phyloP scores from a whole-genome alignment of 2,797 vertebrate genomes.

The Staurois parvus region DNA sequence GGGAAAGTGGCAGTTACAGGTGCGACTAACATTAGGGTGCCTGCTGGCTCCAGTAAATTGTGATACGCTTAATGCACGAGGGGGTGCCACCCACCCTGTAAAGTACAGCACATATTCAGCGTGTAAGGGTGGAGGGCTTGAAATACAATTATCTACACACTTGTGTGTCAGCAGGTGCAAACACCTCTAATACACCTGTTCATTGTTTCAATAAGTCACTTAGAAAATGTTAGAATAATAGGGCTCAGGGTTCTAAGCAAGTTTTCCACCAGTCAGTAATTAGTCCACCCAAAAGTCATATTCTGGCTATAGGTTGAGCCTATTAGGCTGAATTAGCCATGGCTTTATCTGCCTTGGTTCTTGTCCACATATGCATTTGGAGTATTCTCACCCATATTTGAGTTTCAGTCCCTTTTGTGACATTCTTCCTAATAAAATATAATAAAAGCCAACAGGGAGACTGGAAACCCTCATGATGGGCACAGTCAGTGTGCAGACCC shows the following conservation, averaged over 20 bases:
- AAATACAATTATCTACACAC: neutral
- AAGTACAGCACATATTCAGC: neutral
- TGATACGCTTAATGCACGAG: conserved; percentile 27
- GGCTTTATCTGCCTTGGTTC: too few relatives aligned
- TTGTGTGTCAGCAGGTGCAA: conserved; percentile 17
- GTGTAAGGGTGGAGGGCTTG: neutral
- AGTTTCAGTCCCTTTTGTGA: too few relatives aligned
- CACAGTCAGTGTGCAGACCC: too few relatives aligned
- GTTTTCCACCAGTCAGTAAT: neutral
- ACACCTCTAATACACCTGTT: conserved; percentile 9
- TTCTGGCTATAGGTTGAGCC: too few relatives aligned
- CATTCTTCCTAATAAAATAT: too few relatives aligned
- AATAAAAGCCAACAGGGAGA: too few relatives aligned
- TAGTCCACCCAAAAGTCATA: neutral
- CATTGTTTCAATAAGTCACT: neutral
- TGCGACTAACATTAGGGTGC: neutral
- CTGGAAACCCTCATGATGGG: too few relatives aligned
- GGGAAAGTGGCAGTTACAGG: conserved; percentile 3
- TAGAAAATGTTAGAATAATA: neutral
- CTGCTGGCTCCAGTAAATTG: conserved; percentile 19
- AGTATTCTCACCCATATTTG: too few relatives aligned
- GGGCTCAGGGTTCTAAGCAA: neutral
- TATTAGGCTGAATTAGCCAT: too few relatives aligned
- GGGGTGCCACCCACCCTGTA: conserved; percentile 23
- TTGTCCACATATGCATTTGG: too few relatives aligned